Percentiles rank a stretch among this genome's conserved stretches.
phyloP scores from a whole-genome alignment of 2,888 invertebrate species.

The Stegana nigrithorax region DNA sequence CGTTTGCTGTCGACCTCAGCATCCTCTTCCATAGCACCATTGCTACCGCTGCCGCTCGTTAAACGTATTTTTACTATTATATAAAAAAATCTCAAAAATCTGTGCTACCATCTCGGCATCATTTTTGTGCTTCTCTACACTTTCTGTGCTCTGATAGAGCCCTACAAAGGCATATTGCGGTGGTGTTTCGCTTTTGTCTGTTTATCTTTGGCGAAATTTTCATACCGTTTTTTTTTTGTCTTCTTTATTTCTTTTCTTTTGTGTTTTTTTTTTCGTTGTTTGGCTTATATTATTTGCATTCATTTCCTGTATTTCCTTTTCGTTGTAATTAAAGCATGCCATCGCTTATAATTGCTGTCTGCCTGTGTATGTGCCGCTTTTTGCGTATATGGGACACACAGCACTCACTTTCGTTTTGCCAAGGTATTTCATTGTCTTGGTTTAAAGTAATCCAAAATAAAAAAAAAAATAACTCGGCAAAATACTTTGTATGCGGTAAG shows the following conservation, averaged over 20 bases:
- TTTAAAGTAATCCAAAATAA: too few species aligned
- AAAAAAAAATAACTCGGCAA: too few species aligned
- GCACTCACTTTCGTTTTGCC: slow-evolving; percentile 13
- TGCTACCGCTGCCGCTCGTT: slow-evolving; percentile 17
- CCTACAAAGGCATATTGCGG: slow-evolving; percentile 20
- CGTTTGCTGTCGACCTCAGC: slow-evolving; percentile 25
- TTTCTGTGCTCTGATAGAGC: neutral
- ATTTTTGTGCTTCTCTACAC: neutral
- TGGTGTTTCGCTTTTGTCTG: slow-evolving; percentile 29
- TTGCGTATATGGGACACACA: neutral
- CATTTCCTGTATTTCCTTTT: slow-evolving; percentile 16
- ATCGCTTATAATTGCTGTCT: slow-evolving; percentile 27
- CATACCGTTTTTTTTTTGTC: slow-evolving; percentile 36
- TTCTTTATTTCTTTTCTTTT: slow-evolving; percentile 40
- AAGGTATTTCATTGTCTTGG: too few species aligned
- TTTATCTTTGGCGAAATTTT: slow-evolving; percentile 51
- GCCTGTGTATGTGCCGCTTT: slow-evolving; percentile 2
- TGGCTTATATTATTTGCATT: too few species aligned
- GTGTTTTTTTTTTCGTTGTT: slow-evolving; percentile 21
- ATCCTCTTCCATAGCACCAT: neutral
- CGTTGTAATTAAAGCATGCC: slow-evolving; percentile 45
- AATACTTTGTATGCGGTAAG: too few species aligned
- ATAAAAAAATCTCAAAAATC: slow-evolving; percentile 43
- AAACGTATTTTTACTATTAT: slow-evolving; percentile 35
- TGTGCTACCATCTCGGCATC: slow-evolving; percentile 30